Base-by-base conservation (phyloP, 2,888 invertebrate genomes). In the Rhaphigaster nebulosa region DNA sequence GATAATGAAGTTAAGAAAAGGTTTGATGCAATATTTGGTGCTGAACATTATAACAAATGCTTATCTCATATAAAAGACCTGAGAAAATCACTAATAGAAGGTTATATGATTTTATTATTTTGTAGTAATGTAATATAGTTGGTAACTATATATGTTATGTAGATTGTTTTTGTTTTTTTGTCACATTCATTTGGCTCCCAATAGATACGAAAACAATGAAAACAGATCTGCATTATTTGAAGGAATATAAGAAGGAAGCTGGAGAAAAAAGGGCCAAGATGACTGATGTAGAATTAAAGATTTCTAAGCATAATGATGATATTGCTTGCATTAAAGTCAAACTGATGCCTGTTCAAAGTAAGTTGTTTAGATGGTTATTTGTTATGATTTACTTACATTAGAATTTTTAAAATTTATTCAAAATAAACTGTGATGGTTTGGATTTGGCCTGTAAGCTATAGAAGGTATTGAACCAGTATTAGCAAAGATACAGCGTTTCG, bases 1-100 rank as follows among this genome's bases (percentile, higher is more conserved):
- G 97, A 97, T 0, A 98, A 98, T 93, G 97, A 97, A 93, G 95
- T 99, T 0, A 99, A 99, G 93, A 97, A 97, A 92, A 97, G 97
- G 92, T 99, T 99, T 95, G 99, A 99, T 95, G 98, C 98, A 92
- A 99, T 99, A 92, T 99, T 99, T 94, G 98, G 99, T 93, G 97
- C 98, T 0, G 96, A 97, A 0, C 96, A 97, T 93, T 99, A 98
- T 93, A 98, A 98, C 92, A 98, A 97, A 93, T 98, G 98, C 91
- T 95, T 98, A 92, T 98, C 99, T 90, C 94, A 94, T 34, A 95
- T 97, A 6, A 95, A 95, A 60, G 96, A 96, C 93, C 94, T 95
- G 91, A 94, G 95, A n/a, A 97, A 96, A 93, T 95, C 45, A 23
- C 45, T 87, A 1, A 26, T 87, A 50, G 90, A 91, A 87, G 70